These are phyloP conservation scores for Florisuga fusca DNA, from an alignment of 2,797 vertebrate species.

Conservation along the genomic window DNA sequence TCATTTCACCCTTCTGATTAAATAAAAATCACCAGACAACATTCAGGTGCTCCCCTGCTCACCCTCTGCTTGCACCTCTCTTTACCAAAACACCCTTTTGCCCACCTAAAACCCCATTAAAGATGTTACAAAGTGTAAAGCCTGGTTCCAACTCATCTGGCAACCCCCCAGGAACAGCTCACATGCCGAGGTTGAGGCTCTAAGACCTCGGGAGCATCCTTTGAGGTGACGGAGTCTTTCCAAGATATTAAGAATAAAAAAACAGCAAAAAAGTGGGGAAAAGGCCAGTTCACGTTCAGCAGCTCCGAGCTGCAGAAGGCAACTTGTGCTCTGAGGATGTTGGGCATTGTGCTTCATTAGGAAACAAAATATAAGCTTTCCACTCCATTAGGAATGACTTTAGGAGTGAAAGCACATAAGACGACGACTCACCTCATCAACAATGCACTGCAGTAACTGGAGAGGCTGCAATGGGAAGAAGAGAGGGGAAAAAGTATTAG, in stretches of 20 bases:
- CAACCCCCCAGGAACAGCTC: constrained; percentile 36
- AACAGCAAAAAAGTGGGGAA: constrained; percentile 56
- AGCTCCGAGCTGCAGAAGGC: constrained; percentile 77
- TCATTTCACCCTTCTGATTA: neutral
- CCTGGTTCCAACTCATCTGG: constrained; percentile 51
- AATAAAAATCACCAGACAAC: neutral
- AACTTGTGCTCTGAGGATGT: constrained; percentile 87
- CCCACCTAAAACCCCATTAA: neutral
- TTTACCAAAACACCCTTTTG: neutral
- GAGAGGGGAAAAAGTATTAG: constrained; percentile 89
- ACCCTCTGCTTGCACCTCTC: neutral
- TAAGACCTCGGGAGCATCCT: neutral
- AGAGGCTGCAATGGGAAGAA: constrained; percentile 88
- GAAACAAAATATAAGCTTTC: constrained; percentile 99
- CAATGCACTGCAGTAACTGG: constrained; percentile 99
- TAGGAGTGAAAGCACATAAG: constrained; percentile 99
- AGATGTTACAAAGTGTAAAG: neutral
- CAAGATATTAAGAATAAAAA: constrained; percentile 3
- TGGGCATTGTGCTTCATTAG: constrained; percentile 99
- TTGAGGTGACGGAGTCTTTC: neutral
- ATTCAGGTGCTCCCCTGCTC: neutral
- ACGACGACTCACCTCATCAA: constrained; percentile 99
- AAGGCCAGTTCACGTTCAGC: constrained; percentile 67
- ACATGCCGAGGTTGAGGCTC: neutral
- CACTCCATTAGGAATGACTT: constrained; percentile 99